These are phyloP conservation scores for Montipora capitata DNA, from an alignment of 92 coral and sea anemone species.

Conservation along the genomic window DNA sequence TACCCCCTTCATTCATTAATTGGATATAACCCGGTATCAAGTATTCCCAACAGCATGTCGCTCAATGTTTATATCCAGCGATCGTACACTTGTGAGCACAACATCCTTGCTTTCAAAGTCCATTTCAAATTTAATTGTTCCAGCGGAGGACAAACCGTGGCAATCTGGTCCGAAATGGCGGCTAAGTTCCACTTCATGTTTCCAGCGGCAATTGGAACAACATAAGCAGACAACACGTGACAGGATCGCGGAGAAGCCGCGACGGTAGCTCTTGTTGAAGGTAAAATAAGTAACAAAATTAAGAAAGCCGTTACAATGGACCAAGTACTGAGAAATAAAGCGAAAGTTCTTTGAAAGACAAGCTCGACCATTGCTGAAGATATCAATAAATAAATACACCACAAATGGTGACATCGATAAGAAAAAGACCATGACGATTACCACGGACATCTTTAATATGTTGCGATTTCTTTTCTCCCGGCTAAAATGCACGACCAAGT, in stretches of 20 bases:
- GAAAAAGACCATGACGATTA: slow-evolving; percentile 76
- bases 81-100: slow-evolving; percentile 19
- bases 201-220: slow-evolving; percentile 4
- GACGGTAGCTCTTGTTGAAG: slow-evolving; percentile 75
- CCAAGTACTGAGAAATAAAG: slow-evolving; percentile 70
- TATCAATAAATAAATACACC: slow-evolving; percentile 51
- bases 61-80: neutral
- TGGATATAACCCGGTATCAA: too few species aligned
- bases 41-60: too few species aligned
- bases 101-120: slow-evolving; percentile 20
- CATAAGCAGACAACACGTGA: slow-evolving; percentile 24
- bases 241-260: slow-evolving; percentile 34
- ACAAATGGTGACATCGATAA: slow-evolving; percentile 80
- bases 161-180: neutral
- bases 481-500: slow-evolving; percentile 53
- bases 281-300: slow-evolving; percentile 78
- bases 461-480: slow-evolving; percentile 69
- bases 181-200: neutral
- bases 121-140: slow-evolving; percentile 14
- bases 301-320: slow-evolving; percentile 72
- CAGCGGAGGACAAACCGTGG: neutral
- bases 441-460: slow-evolving; percentile 68
- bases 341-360: slow-evolving; percentile 73
- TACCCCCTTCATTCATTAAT: too few species aligned
- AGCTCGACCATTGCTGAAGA: neutral